Evolutionary conservation across 2,797 vertebrate species (phyloP), one percentile per base, ranked within the genome.

Genomic region (Xiphophorus birchmanni): DNA sequence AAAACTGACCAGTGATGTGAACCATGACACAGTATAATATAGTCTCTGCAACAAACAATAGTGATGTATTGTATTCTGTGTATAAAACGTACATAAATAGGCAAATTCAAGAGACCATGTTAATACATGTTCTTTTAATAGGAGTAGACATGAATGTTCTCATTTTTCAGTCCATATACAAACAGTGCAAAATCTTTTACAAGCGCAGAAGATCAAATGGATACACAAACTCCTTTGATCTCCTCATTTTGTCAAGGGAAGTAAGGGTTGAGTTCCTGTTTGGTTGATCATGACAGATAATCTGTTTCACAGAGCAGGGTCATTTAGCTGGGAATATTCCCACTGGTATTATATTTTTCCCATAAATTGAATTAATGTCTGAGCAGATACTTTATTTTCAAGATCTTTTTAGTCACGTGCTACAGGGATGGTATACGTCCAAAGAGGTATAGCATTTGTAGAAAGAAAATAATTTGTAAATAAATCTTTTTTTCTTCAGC

Each of bases 131-230:
- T 52, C 2, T 69, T 77, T 65, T 37, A 76, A 35, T 23, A 60
- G 18, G 18, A 67, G 37, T 50, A 44, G 26, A 26, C 15, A 73
- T 37, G n/a, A 82, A 81, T 44, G 84, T 81, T 77, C 71, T 87
- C 56, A 87, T 84, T 80, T 63, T 56, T 26, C 45, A 78, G 75
- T 12, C 83, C 35, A 78, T 80, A 65, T 73, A 60, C 73, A 63
- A 65, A 5, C 0, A 26, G 17, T 47, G 45, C 52, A 52, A n/a
- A 4, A 44, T 48, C 26, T 1, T 80, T 65, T 23, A 13, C 21
- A 81, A 63, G 2, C 2, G 54, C n/a, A 47, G 2, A 50, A 42
- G 45, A 2, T 63, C 0, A n/a, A 26, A 21, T 2, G 7, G 18
- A 76, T 69, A 29, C 44, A 52, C 3, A 58, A 67, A n/a, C 1